Percentiles rank a stretch among this genome's conserved stretches.
These are phyloP conservation scores for Progne subis DNA, from an alignment of 2,113 vertebrate species.

Conservation along the genomic window DNA sequence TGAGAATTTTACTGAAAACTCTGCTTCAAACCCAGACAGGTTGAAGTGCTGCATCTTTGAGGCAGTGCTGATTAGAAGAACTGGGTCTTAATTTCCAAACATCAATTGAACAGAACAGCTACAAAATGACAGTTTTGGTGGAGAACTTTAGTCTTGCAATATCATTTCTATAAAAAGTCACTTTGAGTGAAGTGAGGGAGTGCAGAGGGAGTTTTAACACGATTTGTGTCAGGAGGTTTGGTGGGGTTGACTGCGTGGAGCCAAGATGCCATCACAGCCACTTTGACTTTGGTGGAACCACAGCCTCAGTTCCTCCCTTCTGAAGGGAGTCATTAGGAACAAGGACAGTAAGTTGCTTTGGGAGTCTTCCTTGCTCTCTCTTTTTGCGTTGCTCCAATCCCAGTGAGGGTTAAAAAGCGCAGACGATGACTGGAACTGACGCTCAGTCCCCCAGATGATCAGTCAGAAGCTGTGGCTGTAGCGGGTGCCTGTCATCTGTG, in stretches of 20 bases:
- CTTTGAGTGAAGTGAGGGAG: neutral
- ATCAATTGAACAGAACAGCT: neutral
- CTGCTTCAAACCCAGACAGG: neutral
- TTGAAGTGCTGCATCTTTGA: neutral
- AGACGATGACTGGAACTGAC: neutral
- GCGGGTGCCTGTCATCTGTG: neutral
- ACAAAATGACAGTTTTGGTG: neutral
- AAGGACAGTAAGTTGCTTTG: neutral
- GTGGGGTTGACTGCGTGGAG: neutral
- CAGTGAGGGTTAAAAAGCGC: neutral
- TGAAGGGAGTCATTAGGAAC: neutral
- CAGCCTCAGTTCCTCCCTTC: neutral
- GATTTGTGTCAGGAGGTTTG: neutral
- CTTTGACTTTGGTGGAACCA: neutral
- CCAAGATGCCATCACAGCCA: neutral
- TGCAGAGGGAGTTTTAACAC: neutral
- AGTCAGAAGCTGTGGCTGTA: neutral
- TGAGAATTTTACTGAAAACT: neutral
- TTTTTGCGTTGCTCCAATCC: accelerated
- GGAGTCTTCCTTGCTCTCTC: neutral
- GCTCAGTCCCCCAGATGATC: neutral
- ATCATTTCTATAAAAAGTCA: neutral
- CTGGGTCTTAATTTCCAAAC: neutral
- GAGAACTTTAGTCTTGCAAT: neutral
- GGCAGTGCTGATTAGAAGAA: neutral